These are phyloP conservation scores for Hydrolagus colliei DNA, from an alignment of 2,797 vertebrate genomes.

Conservation along the genomic window DNA sequence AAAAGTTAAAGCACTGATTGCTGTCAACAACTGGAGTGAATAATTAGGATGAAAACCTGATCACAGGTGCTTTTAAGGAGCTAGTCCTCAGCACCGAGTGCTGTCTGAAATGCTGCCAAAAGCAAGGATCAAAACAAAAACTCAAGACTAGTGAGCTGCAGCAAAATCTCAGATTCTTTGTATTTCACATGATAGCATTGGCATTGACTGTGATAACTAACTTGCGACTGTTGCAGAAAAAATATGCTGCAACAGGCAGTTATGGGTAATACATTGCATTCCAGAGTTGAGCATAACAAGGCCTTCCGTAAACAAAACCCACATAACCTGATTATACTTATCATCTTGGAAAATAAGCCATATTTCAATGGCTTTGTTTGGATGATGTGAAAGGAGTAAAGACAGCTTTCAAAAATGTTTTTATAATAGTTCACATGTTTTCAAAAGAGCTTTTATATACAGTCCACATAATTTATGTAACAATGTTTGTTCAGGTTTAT, in stretches of 20 bases:
- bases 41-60: conserved; percentile 10
- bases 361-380: background rate
- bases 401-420: background rate
- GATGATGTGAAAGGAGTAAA: background rate
- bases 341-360: background rate
- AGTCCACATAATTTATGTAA: conserved; percentile 19
- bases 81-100: background rate
- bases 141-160: no score
- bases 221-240: no score
- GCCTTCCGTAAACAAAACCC: no score
- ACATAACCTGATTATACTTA: no score
- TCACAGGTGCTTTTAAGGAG: background rate
- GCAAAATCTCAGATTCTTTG: no score
- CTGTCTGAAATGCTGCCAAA: conserved; percentile 4
- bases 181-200: no score
- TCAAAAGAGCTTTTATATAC: conserved; percentile 18
- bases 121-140: background rate
- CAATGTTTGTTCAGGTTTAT: conserved; percentile 8
- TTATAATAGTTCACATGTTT: background rate
- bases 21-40: background rate
- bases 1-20: conserved; percentile 2
- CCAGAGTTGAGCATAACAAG: no score
- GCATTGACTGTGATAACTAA: no score
- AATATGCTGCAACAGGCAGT: no score
- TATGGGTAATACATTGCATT: no score